Base-by-base conservation (phyloP, 1,140 invertebrate species). In the Mizuhopecten yessoensis region DNA sequence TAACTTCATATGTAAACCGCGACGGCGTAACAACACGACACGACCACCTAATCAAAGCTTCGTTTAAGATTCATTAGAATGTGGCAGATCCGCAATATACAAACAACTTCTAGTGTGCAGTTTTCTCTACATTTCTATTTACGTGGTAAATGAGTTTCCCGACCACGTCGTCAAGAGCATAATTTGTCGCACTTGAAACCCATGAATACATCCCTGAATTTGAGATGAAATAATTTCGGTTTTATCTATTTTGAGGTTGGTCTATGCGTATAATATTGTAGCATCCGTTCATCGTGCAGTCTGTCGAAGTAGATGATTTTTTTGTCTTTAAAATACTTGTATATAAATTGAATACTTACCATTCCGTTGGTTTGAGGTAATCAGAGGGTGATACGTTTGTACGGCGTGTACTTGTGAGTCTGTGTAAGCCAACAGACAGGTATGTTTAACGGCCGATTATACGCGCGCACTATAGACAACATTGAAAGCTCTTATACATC, bases 241-340 rank as follows among this genome's bases (percentile, higher is more conserved):
- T 49, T 75, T 75, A 75, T 75, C 57, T 75, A 75, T 75, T 75
- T 75, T 75, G 57, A 75, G 57, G 23, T 17, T 75, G 57, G 57
- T 75, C n/a, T 75, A 75, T 7, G 5, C 57, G 23, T 75, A 7
- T 75, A 75, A 75, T 49, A 75, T n/a, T n/a, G 57, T 5, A 29
- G 20, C 23, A 75, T 3, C 23, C 57, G 57, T 75, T 75, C 23
- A 17, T n/a, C 23, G 57, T 75, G 57, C 57, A 75, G 57, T 17
- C 23, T 75, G 57, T 75, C 57, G 23, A 75, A 75, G 57, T n/a
- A 75, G 20, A 29, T 75, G 57, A n/a, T 75, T 75, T 75, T n/a
- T 75, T 75, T 75, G 57, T 75, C 57, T 75, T 75, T 75, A 75
- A 75, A 75, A 75, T 75, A 75, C 57, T 75, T 75, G 57, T 75